Evolutionary conservation across 2,888 invertebrate genomes (phyloP), one percentile per base, ranked within the genome.

Genomic region (Euplagia quadripunctaria): DNA sequence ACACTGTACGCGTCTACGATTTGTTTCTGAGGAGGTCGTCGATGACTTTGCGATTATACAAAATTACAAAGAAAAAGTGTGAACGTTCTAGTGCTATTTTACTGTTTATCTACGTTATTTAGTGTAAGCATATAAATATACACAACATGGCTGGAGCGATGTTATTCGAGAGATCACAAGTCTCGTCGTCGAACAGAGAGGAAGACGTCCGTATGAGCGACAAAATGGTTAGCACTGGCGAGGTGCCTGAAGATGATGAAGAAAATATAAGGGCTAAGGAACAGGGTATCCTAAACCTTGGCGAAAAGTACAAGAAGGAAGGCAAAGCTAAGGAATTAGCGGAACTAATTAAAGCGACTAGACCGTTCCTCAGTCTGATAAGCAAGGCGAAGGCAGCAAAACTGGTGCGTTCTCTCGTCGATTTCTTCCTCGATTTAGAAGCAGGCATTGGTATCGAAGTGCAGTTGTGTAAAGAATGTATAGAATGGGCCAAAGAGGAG

Each of bases 381-480:
- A 99, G 99, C 92, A 99, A 99, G 96, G 99, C 99, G 55, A 99
- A 99, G 96, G 99, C 99, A 71, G 99, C 99, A 0, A 99, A 99
- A 94, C 96, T 99, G 87, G 99, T 99, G 12, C 97, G 99, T 80
- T 98, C 99, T 42, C 96, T 99, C 85, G 99, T 99, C 16, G 99
- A 99, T 93, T 97, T 99, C 96, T 99, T 99, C 94, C 96, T 99
- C 85, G 99, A 99, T 91, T 97, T 99, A 94, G 99, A 99, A 93
- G 99, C 99, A 79, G 98, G 98, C 69, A 99, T 99, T 81, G 99
- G 99, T 71, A 98, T 98, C 80, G 99, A 99, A 96, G 98, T 98
- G 71, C 98, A 98, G 94, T 95, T 99, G 78, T 98, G 98, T 93
- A 98, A 98, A 96, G 99, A 99, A 96, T 99, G 99, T 96, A 99